phyloP scores from a whole-genome alignment of 2,888 invertebrate species.

The Xestoiulus laeticollis region DNA sequence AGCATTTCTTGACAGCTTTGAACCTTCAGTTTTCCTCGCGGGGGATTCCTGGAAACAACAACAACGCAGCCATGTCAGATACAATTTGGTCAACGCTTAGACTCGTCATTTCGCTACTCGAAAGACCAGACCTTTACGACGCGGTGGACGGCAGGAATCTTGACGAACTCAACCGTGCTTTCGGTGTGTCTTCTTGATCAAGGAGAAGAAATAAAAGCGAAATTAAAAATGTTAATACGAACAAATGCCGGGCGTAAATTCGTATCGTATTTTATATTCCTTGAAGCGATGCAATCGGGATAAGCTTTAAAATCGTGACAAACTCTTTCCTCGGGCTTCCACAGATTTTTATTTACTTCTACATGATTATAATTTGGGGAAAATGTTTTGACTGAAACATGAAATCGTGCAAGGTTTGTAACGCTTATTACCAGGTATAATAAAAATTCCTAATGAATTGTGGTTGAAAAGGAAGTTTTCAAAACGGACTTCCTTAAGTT shows the following conservation, averaged over 20 bases:
- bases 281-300: not conserved
- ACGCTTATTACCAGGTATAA: not conserved
- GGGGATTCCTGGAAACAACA: slow-evolving; percentile 65
- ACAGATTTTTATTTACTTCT: slow-evolving; percentile 8
- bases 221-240: not conserved
- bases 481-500: not conserved
- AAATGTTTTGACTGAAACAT: not conserved
- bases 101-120: slow-evolving; percentile 84
- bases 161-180: slow-evolving; percentile 62
- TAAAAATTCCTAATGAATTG: not conserved
- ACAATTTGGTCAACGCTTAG: slow-evolving; percentile 94
- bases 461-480: not conserved
- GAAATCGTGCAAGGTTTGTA: not conserved
- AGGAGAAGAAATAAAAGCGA: too few species aligned
- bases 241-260: not conserved
- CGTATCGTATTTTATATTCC: not conserved
- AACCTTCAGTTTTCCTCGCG: slow-evolving; percentile 87
- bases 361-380: slow-evolving; percentile 12
- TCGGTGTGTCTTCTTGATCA: slow-evolving; percentile 59
- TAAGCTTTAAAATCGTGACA: not conserved
- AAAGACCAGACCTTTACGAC: slow-evolving; percentile 69
- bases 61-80: slow-evolving; percentile 76
- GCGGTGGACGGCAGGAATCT: slow-evolving; percentile 69
- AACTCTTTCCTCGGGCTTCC: slow-evolving; percentile 36
- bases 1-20: slow-evolving; percentile 91